A percentile compares a stretch with the other conserved stretches of the same genome.
These are phyloP conservation scores for Xiphophorus maculatus DNA, from an alignment of 2,113 vertebrate genomes.

Conservation along the genomic window DNA sequence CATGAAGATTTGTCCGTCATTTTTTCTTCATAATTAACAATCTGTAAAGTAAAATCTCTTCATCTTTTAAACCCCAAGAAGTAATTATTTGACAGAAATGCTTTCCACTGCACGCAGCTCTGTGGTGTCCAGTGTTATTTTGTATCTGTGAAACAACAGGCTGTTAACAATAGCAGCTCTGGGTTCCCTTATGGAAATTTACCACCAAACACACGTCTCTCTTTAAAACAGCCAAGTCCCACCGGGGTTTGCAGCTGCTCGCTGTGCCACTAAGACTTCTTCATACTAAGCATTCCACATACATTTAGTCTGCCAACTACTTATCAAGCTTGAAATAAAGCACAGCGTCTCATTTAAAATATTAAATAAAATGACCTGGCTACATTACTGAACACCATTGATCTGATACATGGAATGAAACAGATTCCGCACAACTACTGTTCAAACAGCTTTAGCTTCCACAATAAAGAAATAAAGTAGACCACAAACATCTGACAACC, in stretches of 20 bases:
- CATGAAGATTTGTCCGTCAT: not conserved
- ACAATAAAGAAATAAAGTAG: not conserved
- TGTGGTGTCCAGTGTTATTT: not conserved
- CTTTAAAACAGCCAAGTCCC: not conserved
- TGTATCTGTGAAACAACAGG: not conserved
- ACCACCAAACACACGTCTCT: not conserved
- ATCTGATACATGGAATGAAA: not conserved
- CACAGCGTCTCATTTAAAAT: not conserved
- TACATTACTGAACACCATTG: not conserved
- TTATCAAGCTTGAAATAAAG: not conserved
- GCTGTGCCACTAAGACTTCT: not conserved
- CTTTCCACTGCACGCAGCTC: not conserved
- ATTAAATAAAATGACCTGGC: not conserved
- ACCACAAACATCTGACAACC: not conserved
- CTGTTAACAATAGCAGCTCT: not conserved
- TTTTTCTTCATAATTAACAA: not conserved
- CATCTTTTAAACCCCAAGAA: not conserved
- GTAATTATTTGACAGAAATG: not conserved
- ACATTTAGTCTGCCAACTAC: not conserved
- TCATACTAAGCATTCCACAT: not conserved
- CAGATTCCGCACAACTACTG: not conserved
- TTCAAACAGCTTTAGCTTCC: not conserved
- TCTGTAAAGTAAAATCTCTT: not conserved
- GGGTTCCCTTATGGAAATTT: not conserved
- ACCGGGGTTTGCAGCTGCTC: not conserved